Conservation (phyloP, 2,888 invertebrate genomes). For the Napeogenes sylphis region DNA sequence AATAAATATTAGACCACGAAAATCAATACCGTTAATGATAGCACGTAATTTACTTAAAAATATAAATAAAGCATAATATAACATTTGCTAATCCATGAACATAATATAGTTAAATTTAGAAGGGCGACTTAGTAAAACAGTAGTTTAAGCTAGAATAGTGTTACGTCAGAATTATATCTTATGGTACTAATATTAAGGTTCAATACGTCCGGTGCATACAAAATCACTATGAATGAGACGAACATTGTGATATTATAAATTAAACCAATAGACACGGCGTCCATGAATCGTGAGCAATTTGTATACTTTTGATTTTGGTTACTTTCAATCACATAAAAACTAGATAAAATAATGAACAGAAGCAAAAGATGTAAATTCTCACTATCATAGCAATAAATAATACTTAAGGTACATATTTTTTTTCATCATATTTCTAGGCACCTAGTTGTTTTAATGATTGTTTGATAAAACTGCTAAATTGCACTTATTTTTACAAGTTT, state of each 20-base stretch:
- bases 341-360: neutral
- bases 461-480: no score
- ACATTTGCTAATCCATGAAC: conserved; percentile 2
- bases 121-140: neutral
- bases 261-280: conserved; percentile 3
- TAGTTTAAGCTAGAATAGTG: conserved; percentile 4
- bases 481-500: no score
- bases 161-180: conserved; percentile 1
- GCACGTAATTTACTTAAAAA: conserved; percentile 7
- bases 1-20: conserved; percentile 7
- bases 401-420: no score
- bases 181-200: conserved; percentile 5
- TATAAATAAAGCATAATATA: neutral
- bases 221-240: neutral
- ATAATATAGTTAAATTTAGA: neutral
- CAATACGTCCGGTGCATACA: conserved; percentile 4
- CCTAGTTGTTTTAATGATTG: no score
- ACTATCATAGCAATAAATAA: no score
- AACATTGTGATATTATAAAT: conserved; percentile 6
- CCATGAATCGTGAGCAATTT: conserved; percentile 2
- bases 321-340: conserved; percentile 1
- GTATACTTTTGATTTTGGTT: neutral
- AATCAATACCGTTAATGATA: conserved; percentile 5
- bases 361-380: no score
- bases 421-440: no score